Evolutionary conservation across 2,797 vertebrate species (phyloP).

Genomic region (Pyrrhura leucotis): DNA sequence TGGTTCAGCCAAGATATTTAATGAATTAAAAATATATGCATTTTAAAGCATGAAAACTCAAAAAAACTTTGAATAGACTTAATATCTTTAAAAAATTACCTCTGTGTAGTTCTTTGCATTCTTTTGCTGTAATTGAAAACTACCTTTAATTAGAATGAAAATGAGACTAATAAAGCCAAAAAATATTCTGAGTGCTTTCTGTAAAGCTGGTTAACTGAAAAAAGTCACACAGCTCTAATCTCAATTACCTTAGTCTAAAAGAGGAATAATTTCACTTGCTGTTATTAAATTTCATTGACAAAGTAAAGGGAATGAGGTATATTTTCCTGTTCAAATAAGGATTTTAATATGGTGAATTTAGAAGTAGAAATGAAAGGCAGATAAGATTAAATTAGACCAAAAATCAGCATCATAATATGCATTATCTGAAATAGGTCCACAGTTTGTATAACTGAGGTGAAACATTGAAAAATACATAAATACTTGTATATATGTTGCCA

Average conservation of each 20-base stretch:
- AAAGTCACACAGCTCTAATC: neutral
- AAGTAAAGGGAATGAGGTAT: neutral
- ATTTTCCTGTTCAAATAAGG: neutral
- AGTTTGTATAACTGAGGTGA: neutral
- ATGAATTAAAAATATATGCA: neutral
- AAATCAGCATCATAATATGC: neutral
- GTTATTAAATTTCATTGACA: neutral
- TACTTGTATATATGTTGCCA: neutral
- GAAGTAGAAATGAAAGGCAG: neutral
- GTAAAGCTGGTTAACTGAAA: neutral
- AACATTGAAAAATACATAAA: neutral
- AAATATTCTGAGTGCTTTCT: neutral
- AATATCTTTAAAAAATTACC: neutral
- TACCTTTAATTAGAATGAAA: neutral
- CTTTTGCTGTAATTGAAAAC: neutral
- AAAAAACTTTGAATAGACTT: neutral
- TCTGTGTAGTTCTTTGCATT: neutral
- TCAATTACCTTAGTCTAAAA: neutral
- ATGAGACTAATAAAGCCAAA: neutral
- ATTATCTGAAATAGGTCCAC: neutral
- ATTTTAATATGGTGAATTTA: neutral
- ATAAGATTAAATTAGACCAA: neutral
- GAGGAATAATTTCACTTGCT: neutral
- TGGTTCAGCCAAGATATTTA: neutral
- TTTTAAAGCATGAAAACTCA: neutral